These are phyloP conservation scores for Diprion similis DNA, from an alignment of 1,140 invertebrate species.

Conservation along the genomic window DNA sequence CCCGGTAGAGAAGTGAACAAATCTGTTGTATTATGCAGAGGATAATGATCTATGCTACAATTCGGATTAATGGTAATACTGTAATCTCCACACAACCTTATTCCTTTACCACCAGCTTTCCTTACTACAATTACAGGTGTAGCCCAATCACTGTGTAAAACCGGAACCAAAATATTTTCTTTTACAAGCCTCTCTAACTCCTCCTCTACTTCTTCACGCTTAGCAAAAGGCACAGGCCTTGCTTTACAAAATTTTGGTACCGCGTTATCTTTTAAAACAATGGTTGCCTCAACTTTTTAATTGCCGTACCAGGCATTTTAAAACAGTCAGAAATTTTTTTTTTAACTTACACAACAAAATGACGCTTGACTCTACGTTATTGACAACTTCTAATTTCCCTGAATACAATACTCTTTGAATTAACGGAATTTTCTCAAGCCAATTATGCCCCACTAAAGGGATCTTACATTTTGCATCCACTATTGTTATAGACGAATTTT, in stretches of 20 bases:
- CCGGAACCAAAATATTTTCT: conserved; percentile 28
- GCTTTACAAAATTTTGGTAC: conserved; percentile 24
- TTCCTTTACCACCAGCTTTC: conserved; percentile 38
- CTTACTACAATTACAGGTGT: conserved; percentile 40
- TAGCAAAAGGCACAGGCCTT: conserved; percentile 38
- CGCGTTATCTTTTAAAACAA: conserved; percentile 21
- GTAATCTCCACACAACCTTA: conserved; percentile 44
- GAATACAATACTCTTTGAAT: not conserved
- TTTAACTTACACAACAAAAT: not conserved
- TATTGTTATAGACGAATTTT: not conserved
- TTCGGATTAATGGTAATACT: conserved; percentile 22
- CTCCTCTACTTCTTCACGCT: conserved; percentile 35
- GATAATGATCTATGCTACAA: conserved; percentile 25
- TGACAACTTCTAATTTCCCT: not conserved
- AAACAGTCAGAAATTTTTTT: not conserved
- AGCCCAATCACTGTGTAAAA: conserved; percentile 41
- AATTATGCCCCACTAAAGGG: not conserved
- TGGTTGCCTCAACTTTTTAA: conserved; percentile 8
- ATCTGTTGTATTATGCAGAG: conserved; percentile 31
- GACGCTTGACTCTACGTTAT: not conserved
- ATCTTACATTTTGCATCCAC: not conserved
- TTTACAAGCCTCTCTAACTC: conserved; percentile 38
- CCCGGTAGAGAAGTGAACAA: conserved; percentile 17
- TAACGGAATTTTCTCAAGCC: conserved; percentile 1
- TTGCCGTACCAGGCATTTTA: not conserved